Conservation (phyloP, 2,888 invertebrate genomes). For the Notodonta ziczac region DNA sequence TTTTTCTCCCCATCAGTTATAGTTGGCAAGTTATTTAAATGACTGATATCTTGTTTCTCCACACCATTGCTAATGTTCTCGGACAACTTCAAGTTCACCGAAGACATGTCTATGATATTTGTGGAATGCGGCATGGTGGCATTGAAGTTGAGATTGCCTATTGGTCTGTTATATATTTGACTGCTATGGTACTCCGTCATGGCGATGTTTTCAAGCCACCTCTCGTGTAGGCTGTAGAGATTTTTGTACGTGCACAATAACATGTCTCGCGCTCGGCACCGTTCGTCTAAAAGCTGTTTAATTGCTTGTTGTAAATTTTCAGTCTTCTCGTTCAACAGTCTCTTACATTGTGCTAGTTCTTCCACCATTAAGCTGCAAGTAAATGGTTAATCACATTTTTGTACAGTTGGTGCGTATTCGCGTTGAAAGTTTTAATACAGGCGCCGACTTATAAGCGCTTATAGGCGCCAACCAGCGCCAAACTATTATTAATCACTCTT, state of each 20-base stretch:
- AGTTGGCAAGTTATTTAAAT: slow-evolving; percentile 62
- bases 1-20: slow-evolving; percentile 84
- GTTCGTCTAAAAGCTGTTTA: slow-evolving; percentile 88
- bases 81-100: slow-evolving; percentile 86
- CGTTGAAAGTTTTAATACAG: too few relatives aligned
- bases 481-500: too few relatives aligned
- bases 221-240: slow-evolving; percentile 77
- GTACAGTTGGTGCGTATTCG: too few relatives aligned
- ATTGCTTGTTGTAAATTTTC: slow-evolving; percentile 88
- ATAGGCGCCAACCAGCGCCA: too few relatives aligned
- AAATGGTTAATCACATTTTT: background rate
- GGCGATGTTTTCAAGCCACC: slow-evolving; percentile 75
- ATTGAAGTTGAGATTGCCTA: slow-evolving; percentile 80
- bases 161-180: slow-evolving; percentile 68
- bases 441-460: too few relatives aligned
- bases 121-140: slow-evolving; percentile 79
- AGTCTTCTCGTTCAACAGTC: slow-evolving; percentile 88
- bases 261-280: slow-evolving; percentile 86
- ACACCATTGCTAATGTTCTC: slow-evolving; percentile 83
- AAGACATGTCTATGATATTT: slow-evolving; percentile 87
- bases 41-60: slow-evolving; percentile 73
- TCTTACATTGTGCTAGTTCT: slow-evolving; percentile 95
- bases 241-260: slow-evolving; percentile 87
- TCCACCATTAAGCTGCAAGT: slow-evolving; percentile 91
- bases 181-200: slow-evolving; percentile 71